Evolutionary conservation across 2,888 invertebrate species (phyloP), one percentile per base, ranked within the genome.

Genomic region (Dioctria linearis): DNA sequence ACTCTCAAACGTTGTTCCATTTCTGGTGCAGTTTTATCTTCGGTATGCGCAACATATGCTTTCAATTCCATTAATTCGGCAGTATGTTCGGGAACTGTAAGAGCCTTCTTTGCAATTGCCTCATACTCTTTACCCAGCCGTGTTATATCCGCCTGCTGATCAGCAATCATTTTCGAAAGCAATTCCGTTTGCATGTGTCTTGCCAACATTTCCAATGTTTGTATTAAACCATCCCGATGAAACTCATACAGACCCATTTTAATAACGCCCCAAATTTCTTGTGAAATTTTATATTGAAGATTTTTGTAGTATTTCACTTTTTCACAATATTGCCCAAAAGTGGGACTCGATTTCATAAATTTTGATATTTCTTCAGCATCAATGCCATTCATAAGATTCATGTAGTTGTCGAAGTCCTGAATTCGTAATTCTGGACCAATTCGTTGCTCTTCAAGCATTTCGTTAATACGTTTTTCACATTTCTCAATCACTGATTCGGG

Each of bases 71-170:
- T 96, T 69, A 98, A 88, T 83, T 96, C 95, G 0, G 94, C 94
- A 0, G 98, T 98, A 86, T 95, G 94, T 6, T 91, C 91, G 0
- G 98, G 98, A 0, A 94, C 91, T 0, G 93, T 94, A 57, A 97
- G 88, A 0, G 96, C 93, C 83, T 93, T 94, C 83, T 94, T 94
- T 0, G 95, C 92, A 82, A 97, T 96, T 13, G 88, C 88, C 84
- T 95, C 93, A 87, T 97, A 98, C 85, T 97, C 96, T 78, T 95
- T 95, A 81, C 93, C 95, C 79, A 98, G 95, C 94, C 91, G 90
- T 88, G 93, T 94, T 82, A 96, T 95, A 85, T 93, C 92, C 8
- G 90, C 88, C 87, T 96, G 96, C 87, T 97, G 96, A 87, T 96
- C 95, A 39, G 91, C 90, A 2, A 94, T 93, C 93, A 97, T 95